Percentiles rank a stretch among this genome's conserved stretches.
These are phyloP conservation scores for Pterostichus madidus DNA, from an alignment of 2,888 invertebrate genomes.

Conservation along the genomic window DNA sequence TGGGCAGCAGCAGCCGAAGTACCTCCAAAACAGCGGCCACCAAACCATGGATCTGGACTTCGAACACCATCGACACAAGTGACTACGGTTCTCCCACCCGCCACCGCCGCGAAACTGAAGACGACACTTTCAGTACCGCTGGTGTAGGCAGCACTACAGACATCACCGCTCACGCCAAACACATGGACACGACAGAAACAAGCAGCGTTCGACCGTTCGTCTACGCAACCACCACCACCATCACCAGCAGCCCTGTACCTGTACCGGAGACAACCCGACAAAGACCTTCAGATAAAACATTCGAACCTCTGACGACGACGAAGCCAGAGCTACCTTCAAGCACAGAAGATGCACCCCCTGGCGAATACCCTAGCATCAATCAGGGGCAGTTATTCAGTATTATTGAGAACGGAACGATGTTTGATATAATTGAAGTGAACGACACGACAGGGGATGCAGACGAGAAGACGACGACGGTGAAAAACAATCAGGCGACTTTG, in stretches of 20 bases:
- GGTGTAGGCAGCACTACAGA: conserved; percentile 67
- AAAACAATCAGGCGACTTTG: conserved; percentile 60
- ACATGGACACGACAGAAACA: conserved; percentile 62
- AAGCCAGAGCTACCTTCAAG: conserved; percentile 69
- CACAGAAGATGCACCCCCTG: conserved; percentile 68
- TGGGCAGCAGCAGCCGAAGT: conserved; percentile 64
- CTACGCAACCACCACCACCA: conserved; percentile 36
- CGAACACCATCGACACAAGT: conserved; percentile 75
- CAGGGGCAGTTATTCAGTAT: conserved; percentile 77
- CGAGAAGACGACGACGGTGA: conserved; percentile 69
- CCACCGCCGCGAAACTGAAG: conserved; percentile 76
- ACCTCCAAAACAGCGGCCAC: conserved; percentile 70
- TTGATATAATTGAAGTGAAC: conserved; percentile 76
- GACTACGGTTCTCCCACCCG: conserved; percentile 75
- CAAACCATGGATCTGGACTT: conserved; percentile 75
- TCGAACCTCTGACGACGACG: conserved; percentile 39
- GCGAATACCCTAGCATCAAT: conserved; percentile 75
- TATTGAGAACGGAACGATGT: conserved; percentile 76
- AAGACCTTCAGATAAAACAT: conserved; percentile 36
- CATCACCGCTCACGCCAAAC: conserved; percentile 70
- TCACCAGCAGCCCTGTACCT: conserved; percentile 5
- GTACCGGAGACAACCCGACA: conserved; percentile 54
- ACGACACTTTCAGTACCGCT: conserved; percentile 72
- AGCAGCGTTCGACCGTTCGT: conserved; percentile 68
- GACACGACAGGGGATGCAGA: conserved; percentile 72